Base-by-base conservation (phyloP, 1,140 invertebrate genomes). In the Zaprionus inermis region DNA sequence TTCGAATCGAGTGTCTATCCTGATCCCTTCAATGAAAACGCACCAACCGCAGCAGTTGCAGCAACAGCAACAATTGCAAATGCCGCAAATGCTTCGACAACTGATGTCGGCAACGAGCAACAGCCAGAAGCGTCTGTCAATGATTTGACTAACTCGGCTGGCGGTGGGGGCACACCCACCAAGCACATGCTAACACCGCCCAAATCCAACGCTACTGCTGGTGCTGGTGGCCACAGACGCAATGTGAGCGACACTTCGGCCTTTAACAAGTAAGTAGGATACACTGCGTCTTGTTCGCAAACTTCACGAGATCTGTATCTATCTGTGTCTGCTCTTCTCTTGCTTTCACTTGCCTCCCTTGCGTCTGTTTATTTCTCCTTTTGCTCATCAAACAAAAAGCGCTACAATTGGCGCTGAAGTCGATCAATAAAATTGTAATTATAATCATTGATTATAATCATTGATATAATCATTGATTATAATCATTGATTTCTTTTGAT, bases 161-260 rank as follows among this genome's bases (percentile, higher is more conserved):
- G 32, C 18, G n/a, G n/a, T 51, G 34, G 46, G 6, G 71, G 58
- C 46, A 77, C 91, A 22, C 81, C 88, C 49, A 82, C 95, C 2
- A 94, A 95, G 70, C 92, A 93, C 9, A 81, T 91, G 73, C 57
- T 92, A 9, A 81, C 84, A n/a, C 81, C 90, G 28, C 91, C 90
- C 6, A 92, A 91, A 59, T 60, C 76, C 2, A 77, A 68, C 10
- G 72, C 65, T 6, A 56, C 60, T 20, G 52, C 52, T 5, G 24
- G 24, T 24, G 22, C 4, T 7, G 71, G 82, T 36, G 93, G 94
- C 9, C 97, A 97, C 92, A 92, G 96, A 41, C 94, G 97, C 46
- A 97, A 97, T 91, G 96, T 97, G 83, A 97, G 96, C 91, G 97
- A 97, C 90, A 97, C 97, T 1, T 97, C 96, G 55, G 96, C 96